phyloP scores from a whole-genome alignment of 2,888 invertebrate species.

The Oscheius sp. region DNA sequence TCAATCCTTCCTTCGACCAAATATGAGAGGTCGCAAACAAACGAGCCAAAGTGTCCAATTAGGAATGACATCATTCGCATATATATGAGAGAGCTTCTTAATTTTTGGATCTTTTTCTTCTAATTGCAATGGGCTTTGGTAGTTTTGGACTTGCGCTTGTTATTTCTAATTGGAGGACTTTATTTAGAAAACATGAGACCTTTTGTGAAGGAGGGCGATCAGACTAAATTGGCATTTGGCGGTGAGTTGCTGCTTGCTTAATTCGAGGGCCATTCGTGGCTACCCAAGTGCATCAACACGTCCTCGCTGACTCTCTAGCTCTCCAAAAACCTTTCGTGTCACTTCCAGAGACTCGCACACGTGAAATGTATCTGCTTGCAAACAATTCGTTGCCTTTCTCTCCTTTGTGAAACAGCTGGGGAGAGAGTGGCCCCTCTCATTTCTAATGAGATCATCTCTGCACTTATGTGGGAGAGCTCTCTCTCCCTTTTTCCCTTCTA shows the following conservation, averaged over 20 bases:
- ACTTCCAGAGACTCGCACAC: not conserved
- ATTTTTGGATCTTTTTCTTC: not conserved
- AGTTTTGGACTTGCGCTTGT: too few relatives aligned
- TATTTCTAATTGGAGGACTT: not conserved
- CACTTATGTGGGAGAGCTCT: not conserved
- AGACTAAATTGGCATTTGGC: not conserved
- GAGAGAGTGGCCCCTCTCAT: constrained; percentile 4
- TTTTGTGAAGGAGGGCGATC: not conserved
- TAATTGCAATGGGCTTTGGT: too few relatives aligned
- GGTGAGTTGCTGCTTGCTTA: not conserved
- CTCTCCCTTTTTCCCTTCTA: not conserved
- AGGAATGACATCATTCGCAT: not conserved
- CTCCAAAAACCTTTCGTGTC: too few relatives aligned
- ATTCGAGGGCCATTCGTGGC: too few relatives aligned
- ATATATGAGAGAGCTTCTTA: not conserved
- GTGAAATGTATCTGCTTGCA: not conserved
- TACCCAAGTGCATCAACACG: too few relatives aligned
- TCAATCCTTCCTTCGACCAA: not conserved
- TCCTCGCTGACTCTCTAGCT: too few relatives aligned
- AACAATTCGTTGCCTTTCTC: not conserved
- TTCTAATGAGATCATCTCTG: constrained; percentile 20
- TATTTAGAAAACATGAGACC: not conserved
- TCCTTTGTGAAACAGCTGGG: not conserved
- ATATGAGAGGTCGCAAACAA: not conserved
- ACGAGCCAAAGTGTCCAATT: not conserved